Conservation (phyloP, 2,797 vertebrate species). For the Acanthornis magna region DNA sequence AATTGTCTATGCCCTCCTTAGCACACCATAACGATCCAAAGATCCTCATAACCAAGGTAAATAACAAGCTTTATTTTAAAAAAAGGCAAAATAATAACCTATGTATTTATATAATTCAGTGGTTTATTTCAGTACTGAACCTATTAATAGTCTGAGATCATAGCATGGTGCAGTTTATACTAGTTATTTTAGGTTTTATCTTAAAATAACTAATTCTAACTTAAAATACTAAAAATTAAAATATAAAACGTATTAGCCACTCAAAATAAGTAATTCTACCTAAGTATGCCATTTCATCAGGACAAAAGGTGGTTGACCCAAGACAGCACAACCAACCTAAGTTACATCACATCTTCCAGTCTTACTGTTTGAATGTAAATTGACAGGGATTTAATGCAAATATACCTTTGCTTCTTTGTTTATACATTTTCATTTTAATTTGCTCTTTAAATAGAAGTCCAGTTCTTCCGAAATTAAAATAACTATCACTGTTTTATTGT, state of each 20-base stretch:
- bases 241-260: background rate
- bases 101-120: slow-evolving; percentile 30
- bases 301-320: background rate
- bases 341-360: background rate
- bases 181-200: background rate
- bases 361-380: background rate
- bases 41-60: background rate
- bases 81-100: background rate
- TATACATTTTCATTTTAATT: slow-evolving; percentile 23
- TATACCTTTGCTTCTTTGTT: slow-evolving; percentile 5
- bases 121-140: background rate
- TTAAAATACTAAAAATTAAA: background rate
- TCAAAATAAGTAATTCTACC: slow-evolving; percentile 2
- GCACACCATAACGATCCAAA: background rate
- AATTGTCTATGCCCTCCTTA: background rate
- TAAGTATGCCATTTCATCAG: background rate
- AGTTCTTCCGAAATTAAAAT: background rate
- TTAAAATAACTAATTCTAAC: background rate
- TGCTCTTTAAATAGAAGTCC: slow-evolving; percentile 14
- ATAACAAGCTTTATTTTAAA: background rate
- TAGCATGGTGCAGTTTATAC: background rate
- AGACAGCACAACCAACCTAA: background rate
- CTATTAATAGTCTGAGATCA: background rate
- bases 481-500: background rate
- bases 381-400: slow-evolving; percentile 23